These are phyloP conservation scores for Festucalex cinctus DNA, from an alignment of 2,113 vertebrate species.

Conservation along the genomic window DNA sequence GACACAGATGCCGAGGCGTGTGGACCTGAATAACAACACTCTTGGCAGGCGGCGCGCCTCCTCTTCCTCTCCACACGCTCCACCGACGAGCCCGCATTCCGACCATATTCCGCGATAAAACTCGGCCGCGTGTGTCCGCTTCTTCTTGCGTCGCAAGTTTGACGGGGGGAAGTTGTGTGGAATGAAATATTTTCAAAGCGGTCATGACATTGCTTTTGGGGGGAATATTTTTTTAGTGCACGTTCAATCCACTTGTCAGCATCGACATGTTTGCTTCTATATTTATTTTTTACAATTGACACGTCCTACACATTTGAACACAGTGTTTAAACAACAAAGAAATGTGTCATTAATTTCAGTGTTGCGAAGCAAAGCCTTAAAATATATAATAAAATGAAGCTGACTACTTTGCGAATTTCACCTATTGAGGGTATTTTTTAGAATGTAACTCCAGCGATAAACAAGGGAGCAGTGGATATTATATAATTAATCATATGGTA, in stretches of 20 bases:
- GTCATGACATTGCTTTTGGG: slow-evolving; percentile 34
- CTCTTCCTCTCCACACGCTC: slow-evolving; percentile 63
- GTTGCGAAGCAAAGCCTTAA: too few species aligned
- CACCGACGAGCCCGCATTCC: slow-evolving; percentile 55
- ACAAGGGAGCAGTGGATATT: too few species aligned
- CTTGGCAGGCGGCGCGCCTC: slow-evolving; percentile 63
- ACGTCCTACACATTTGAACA: too few species aligned
- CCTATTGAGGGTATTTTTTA: too few species aligned
- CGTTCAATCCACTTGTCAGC: slow-evolving; percentile 24
- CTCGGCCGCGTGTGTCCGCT: slow-evolving; percentile 25
- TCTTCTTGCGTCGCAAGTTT: slow-evolving; percentile 53
- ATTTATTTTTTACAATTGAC: background rate
- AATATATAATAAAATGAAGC: too few species aligned
- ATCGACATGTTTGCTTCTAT: slow-evolving; percentile 23
- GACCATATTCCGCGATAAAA: slow-evolving; percentile 57
- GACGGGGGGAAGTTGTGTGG: slow-evolving; percentile 41
- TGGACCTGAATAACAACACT: slow-evolving; percentile 75
- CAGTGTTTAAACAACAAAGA: too few species aligned
- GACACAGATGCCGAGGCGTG: slow-evolving; percentile 75
- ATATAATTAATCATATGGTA: too few species aligned
- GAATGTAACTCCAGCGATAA: too few species aligned
- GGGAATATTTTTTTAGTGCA: slow-evolving; percentile 24
- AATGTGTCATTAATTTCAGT: too few species aligned
- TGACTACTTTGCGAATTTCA: too few species aligned
- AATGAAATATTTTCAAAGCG: slow-evolving; percentile 33